Evolutionary conservation across 2,888 invertebrate species (phyloP).

Genomic region (Masnerella sp.): DNA sequence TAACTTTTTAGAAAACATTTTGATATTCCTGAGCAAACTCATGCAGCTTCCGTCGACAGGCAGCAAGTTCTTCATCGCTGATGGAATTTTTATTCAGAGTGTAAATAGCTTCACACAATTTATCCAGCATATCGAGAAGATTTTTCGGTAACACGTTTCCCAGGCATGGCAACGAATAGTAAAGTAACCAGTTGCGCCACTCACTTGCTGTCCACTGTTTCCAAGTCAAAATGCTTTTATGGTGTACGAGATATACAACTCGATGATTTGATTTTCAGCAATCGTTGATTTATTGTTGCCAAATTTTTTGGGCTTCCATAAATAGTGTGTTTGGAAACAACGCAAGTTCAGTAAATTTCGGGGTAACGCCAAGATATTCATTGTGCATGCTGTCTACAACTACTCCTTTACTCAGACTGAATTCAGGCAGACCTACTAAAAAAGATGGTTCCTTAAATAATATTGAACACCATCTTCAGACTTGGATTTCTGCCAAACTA

Average conservation of each 20-base stretch:
- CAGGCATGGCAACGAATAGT: slow-evolving; percentile 23
- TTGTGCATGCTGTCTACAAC: neutral
- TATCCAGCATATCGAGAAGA: neutral
- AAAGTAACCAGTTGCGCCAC: slow-evolving; percentile 53
- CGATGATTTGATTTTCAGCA: slow-evolving; percentile 34
- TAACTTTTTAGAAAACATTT: no score
- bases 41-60: no score
- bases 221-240: slow-evolving; percentile 19
- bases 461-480: no score
- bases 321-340: neutral
- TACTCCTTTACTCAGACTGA: neutral
- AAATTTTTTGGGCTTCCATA: slow-evolving; percentile 23
- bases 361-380: neutral
- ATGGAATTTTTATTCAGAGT: slow-evolving; percentile 7
- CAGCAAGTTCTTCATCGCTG: no score
- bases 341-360: neutral
- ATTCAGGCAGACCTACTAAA: neutral
- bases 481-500: no score
- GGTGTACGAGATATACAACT: slow-evolving; percentile 42
- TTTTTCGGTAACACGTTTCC: neutral
- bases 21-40: no score
- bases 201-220: slow-evolving; percentile 51
- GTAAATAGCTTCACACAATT: neutral
- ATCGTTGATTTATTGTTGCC: slow-evolving; percentile 31
- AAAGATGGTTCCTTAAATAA: slow-evolving; percentile 8